Base-by-base conservation (phyloP, 1,140 invertebrate genomes). In the Zaprionus davidi region DNA sequence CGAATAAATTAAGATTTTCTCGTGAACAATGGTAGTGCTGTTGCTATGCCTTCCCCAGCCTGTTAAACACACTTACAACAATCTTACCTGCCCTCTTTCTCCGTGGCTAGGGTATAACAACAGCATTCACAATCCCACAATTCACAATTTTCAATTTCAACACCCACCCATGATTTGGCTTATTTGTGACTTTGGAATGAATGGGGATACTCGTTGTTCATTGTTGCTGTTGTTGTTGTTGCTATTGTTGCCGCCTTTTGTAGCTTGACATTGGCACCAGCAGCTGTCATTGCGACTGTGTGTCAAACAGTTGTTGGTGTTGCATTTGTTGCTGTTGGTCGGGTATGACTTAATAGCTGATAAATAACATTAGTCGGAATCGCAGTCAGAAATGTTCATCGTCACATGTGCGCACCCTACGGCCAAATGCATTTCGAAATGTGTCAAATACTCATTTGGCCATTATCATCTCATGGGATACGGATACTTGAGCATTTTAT, bases 81-180 rank as follows among this genome's bases (percentile, higher is more conserved):
- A 17, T 2, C 41, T 9, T 7, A 9, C 3, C 6, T 46, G n/a
- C 41, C 2, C 7, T n/a, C 2, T 9, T 46, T 46, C 1, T 46
- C 2, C 6, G 5, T 4, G 6, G 0, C 11, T 3, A 51, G 46
- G 46, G 46, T 51, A 36, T 36, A 58, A 44, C 44, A 72, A 71
- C 57, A 73, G 64, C 49, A 71, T 64, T 72, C 68, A 73, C 73
- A 53, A 71, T 71, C 26, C 28, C 28, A 68, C 80, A 82, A 70
- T 81, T 76, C 71, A 66, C 78, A 84, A 78, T 86, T 88, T 88
- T 79, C 85, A 90, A 79, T 90, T 90, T 90, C 79, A 90, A 90
- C 85, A 90, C 86, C 85, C 85, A 90, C 85, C 66, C 78, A 88
- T 84, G 80, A 81, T 88, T 90, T 90, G 85, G 84, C 81, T 87